Conservation (phyloP, 2,113 vertebrate genomes). For the Istiophorus platypterus region DNA sequence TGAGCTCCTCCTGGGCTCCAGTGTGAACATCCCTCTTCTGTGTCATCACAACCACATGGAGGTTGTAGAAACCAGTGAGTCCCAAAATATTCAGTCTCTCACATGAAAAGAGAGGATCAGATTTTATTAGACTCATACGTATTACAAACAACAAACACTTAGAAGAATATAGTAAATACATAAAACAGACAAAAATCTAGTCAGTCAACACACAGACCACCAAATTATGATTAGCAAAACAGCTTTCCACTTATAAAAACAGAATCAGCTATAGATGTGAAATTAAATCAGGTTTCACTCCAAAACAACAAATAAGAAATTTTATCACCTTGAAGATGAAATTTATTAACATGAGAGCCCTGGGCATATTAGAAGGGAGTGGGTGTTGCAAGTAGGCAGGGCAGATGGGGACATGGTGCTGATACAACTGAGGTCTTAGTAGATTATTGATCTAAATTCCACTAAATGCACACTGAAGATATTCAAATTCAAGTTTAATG, state of each 20-base stretch:
- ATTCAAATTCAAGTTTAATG: background rate
- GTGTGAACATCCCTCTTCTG: slow-evolving; percentile 73
- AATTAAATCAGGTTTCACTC: background rate
- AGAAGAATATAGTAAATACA: background rate
- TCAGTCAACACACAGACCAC: background rate
- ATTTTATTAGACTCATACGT: too few relatives aligned
- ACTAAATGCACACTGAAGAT: background rate
- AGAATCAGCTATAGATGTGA: background rate
- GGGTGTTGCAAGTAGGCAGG: background rate
- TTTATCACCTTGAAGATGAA: background rate
- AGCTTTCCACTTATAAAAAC: background rate
- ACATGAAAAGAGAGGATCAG: background rate
- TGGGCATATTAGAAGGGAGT: too few relatives aligned
- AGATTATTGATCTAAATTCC: background rate
- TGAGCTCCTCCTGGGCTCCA: slow-evolving; percentile 86
- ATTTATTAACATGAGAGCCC: background rate
- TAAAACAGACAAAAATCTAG: background rate
- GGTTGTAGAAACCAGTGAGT: slow-evolving; percentile 81
- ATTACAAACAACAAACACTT: background rate
- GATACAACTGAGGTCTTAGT: too few relatives aligned
- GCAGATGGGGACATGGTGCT: too few relatives aligned
- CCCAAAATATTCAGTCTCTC: slow-evolving; percentile 1
- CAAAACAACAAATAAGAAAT: background rate
- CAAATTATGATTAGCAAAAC: too few relatives aligned
- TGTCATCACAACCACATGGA: slow-evolving; percentile 77